Base-by-base conservation (phyloP, 2,113 vertebrate species). In the Halichoerus grypus region DNA sequence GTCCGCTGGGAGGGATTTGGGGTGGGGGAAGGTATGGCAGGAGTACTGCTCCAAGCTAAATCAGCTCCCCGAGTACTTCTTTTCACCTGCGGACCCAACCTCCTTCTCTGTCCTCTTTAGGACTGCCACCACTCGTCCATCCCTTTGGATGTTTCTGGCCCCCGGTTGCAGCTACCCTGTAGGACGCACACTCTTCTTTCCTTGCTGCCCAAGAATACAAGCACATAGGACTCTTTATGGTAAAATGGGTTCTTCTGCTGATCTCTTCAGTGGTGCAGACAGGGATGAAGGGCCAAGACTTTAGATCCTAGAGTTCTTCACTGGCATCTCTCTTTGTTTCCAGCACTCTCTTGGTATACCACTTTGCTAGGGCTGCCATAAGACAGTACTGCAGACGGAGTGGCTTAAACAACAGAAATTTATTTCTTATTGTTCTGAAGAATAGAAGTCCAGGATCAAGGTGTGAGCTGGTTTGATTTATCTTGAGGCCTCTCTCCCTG, bases 171-270 rank as follows among this genome's bases (percentile, higher is more conserved):
- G 39, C 33, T 46, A 4, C 31, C 51, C 3, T 10, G 1, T 36
- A 26, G 2, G n/a, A 9, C 4, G 0, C 33, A 51, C 0, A 5
- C 1, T 13, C 6, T 36, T 19, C 5, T 4, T 81, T 39, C 16
- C 51, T 86, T 69, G 42, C 74, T 87, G 31, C 33, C 39, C 16
- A 26, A 83, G 69, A 22, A 51, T 16, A 59, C 0, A 6, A 76
- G 53, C 36, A 76, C 12, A 51, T 16, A 36, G 22, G 61, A 53
- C 39, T 71, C 11, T 85, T 31, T 2, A 5, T n/a, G 18, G n/a
- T 46, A 36, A 86, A 77, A 74, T 21, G 19, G 65, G 55, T 18
- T 55, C 72, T 13, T 31, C 26, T 46, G 46, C 8, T 69, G 18
- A 67, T 19, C 13, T 12, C 57, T 31, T 7, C 6, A 36, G 92